phyloP scores from a whole-genome alignment of 2,888 invertebrate genomes.

The Desoria tigrina region DNA sequence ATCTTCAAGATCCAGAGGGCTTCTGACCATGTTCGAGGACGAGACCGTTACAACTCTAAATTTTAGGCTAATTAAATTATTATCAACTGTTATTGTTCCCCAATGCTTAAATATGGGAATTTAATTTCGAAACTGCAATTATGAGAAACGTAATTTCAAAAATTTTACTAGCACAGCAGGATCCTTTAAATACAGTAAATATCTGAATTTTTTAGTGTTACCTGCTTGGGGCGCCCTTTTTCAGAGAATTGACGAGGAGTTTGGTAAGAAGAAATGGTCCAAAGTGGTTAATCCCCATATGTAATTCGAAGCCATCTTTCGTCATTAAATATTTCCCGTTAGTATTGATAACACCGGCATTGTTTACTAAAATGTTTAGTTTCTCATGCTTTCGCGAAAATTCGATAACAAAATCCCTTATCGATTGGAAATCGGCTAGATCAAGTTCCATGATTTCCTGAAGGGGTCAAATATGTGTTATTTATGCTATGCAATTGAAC shows the following conservation, averaged over 20 bases:
- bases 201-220: no score
- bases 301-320: slow-evolving; percentile 57
- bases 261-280: slow-evolving; percentile 60
- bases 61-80: no score
- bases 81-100: no score
- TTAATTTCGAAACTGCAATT: no score
- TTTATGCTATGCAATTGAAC: no score
- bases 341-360: slow-evolving; percentile 56
- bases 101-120: no score
- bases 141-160: no score
- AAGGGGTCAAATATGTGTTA: no score
- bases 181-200: no score
- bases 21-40: slow-evolving; percentile 53
- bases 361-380: slow-evolving; percentile 57
- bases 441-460: slow-evolving; percentile 57
- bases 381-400: slow-evolving; percentile 54
- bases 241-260: slow-evolving; percentile 57
- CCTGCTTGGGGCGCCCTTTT: slow-evolving; percentile 53
- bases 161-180: no score
- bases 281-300: slow-evolving; percentile 58
- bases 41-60: slow-evolving; percentile 54
- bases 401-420: slow-evolving; percentile 56
- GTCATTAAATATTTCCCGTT: slow-evolving; percentile 42
- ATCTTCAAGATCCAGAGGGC: slow-evolving; percentile 52
- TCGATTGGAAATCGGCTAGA: slow-evolving; percentile 56